Conservation (phyloP, 2,113 vertebrate species). For the Psammodynastes pulverulentus region DNA sequence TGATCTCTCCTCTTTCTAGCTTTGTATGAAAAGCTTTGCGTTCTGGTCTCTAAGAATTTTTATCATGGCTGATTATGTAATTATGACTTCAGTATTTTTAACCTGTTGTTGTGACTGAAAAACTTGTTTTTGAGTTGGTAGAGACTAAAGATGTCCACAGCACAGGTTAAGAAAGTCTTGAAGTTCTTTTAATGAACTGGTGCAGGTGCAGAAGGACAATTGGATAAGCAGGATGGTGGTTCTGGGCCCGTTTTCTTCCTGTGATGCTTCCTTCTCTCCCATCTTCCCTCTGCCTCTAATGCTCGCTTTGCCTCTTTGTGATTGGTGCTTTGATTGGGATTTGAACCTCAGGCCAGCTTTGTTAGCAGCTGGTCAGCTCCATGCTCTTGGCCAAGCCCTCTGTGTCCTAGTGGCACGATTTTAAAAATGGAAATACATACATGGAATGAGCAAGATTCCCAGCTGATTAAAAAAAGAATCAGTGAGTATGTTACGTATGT, state of each 20-base stretch:
- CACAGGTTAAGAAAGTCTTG: constrained; percentile 75
- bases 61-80: constrained; percentile 65
- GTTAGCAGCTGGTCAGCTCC: constrained; percentile 74
- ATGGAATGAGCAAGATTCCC: constrained; percentile 74
- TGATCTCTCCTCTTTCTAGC: constrained; percentile 83
- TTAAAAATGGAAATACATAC: constrained; percentile 68
- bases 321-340: constrained; percentile 79
- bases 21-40: constrained; percentile 45
- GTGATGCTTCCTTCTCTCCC: constrained; percentile 54
- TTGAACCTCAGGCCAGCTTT: constrained; percentile 97
- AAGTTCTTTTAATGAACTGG: constrained; percentile 61
- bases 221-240: constrained; percentile 54
- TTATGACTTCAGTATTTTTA: constrained; percentile 75
- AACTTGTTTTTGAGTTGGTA: neutral
- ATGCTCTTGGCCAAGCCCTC: constrained; percentile 58
- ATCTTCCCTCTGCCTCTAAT: constrained; percentile 48
- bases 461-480: constrained; percentile 66
- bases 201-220: constrained; percentile 56
- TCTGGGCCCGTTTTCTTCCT: constrained; percentile 61
- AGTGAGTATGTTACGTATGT: constrained; percentile 81
- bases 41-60: constrained; percentile 62
- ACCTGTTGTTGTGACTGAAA: constrained; percentile 68
- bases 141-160: constrained; percentile 48
- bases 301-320: constrained; percentile 73
- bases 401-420: constrained; percentile 64